A percentile compares a stretch with the other conserved stretches of the same genome.
These are phyloP conservation scores for Periophthalmus modestus DNA, from an alignment of 2,113 vertebrate genomes.

Conservation along the genomic window DNA sequence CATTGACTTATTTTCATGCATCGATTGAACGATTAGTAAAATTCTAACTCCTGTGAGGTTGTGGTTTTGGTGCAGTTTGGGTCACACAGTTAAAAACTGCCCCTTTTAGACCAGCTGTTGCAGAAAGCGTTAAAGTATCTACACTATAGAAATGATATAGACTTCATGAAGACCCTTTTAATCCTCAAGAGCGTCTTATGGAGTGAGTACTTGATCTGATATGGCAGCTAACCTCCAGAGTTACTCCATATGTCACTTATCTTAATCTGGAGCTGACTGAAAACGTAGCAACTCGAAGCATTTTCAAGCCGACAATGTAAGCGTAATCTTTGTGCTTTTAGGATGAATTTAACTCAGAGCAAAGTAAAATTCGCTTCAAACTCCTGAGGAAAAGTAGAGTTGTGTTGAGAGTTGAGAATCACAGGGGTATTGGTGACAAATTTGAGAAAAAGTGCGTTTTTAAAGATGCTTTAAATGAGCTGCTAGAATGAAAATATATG, in stretches of 20 bases:
- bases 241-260: background rate
- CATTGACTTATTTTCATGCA: too few species aligned
- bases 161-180: background rate
- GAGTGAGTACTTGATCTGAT: background rate
- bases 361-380: background rate
- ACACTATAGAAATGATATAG: background rate
- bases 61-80: too few species aligned
- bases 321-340: background rate
- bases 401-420: background rate
- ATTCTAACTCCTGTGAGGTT: too few species aligned
- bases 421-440: background rate
- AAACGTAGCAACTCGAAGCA: background rate
- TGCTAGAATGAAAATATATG: background rate
- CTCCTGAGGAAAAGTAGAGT: background rate
- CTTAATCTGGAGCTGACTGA: background rate
- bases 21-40: too few species aligned
- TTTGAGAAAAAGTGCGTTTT: too few species aligned
- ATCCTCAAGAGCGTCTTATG: background rate
- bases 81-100: too few species aligned
- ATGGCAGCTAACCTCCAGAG: background rate
- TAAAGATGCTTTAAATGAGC: background rate
- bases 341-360: background rate
- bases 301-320: background rate
- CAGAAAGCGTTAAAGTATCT: too few species aligned
- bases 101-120: too few species aligned